Evolutionary conservation across 2,888 invertebrate genomes (phyloP), one percentile per base, ranked within the genome.

Genomic region (Leucozona laternaria): DNA sequence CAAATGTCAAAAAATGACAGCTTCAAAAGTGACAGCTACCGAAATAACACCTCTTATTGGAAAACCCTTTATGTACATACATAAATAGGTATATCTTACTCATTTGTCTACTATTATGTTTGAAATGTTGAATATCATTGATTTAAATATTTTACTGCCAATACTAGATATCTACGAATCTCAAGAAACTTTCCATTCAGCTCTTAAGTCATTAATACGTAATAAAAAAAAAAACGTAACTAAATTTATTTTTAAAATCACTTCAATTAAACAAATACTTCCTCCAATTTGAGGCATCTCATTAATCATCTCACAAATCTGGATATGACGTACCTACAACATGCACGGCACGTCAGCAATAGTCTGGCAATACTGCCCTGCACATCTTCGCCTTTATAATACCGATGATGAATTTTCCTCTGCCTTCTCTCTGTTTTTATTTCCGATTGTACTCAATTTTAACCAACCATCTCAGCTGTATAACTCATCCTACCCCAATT

Each of bases 361-460:
- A 17, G 57, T 40, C 58, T 83, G 83, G 83, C 79, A 83, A 83
- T 60, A 57, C 73, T 58, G 64, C 28, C 11, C 34, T 45, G 5
- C 45, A 17, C 17, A 17, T 25, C 20, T 57, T 58, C 7, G 31
- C n/a, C 31, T 45, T 20, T 37, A 34, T 48, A 68, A 62, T 68
- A 68, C n/a, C 31, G 28, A 28, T 62, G 45, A 70, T 55, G 62
- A 55, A 11, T 43, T 43, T 62, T 64, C 64, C 64, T 64, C 62
- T 31, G 11, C 20, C 66, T 40, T 40, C 53, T 45, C 66, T 40
- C 28, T 37, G 2, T 55, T 72, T 72, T 77, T 68, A 80, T 77
- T 85, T 86, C 81, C 85, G 73, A 73, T 78, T 57, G 60, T 77
- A 80, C 85, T 85, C 80, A 66, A 73, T 77, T 78, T 68, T 71